Evolutionary conservation across 2,797 vertebrate genomes (phyloP), one percentile per base, ranked within the genome.

Genomic region (Kryptopterus vitreolus): DNA sequence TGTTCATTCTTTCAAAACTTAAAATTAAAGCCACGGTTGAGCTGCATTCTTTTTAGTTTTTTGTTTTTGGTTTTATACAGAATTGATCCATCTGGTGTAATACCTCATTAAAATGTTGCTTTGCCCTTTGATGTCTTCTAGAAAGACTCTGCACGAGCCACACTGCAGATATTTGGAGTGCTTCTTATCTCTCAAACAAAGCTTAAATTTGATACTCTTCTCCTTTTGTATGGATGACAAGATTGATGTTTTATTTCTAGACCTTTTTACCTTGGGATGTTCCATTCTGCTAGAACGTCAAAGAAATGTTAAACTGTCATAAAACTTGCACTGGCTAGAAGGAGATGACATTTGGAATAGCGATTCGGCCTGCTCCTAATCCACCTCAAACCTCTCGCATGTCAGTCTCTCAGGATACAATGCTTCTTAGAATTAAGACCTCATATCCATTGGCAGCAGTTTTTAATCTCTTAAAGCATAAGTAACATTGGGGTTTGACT

Each of bases 281-380:
- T 76, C 33, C 33, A 9, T 46, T 72, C 69, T 72, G 29, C 31
- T 48, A 76, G 59, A 52, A 73, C 76, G 76, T 72, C 80, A 43
- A 78, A 33, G 70, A 74, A 82, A 82, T 77, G 78, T n/a, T 79
- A 79, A 84, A 81, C 50, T 52, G 68, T 61, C 38, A 46, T 58
- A 74, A 74, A 74, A 24, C 53, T 1, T 38, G 1, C 46, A 38
- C 16, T 76, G 48, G 72, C 16, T 22, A 59, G n/a, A 59, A 29
- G 15, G 35, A 2, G 26, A 22, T 61, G 73, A 9, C 73, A 48
- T 75, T 61, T 58, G 73, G 38, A 61, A 76, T 48, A 26, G 55
- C n/a, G n/a, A 29, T 46, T n/a, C 57, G 9, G 59, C 38, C 55
- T 38, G 16, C 31, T 74, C n/a, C 24, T 26, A 18, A 61, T 75